Conservation (phyloP, 2,797 vertebrate species). For the Macrochelys suwanniensis region DNA sequence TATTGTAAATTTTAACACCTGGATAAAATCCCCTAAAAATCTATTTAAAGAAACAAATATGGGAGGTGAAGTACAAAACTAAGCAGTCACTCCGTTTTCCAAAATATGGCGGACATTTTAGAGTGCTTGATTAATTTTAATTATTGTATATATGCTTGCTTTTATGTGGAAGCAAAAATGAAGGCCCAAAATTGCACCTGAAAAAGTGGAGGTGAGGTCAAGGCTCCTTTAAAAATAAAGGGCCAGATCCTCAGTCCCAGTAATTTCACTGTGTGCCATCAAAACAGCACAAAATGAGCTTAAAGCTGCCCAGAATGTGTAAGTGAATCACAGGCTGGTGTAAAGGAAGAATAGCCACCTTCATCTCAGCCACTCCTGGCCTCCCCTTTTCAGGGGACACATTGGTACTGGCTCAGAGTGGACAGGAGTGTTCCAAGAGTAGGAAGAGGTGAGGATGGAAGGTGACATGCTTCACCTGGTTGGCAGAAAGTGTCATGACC, state of each 20-base stretch:
- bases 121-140: neutral
- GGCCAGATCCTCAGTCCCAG: neutral
- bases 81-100: neutral
- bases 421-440: neutral
- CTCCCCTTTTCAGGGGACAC: too few relatives aligned
- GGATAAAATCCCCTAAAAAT: neutral
- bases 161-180: neutral
- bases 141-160: neutral
- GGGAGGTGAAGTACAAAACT: neutral
- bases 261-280: neutral
- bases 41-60: neutral
- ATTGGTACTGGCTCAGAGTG: neutral
- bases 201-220: neutral
- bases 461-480: neutral
- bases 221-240: neutral
- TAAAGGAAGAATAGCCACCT: neutral
- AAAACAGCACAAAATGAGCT: accelerated
- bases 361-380: too few relatives aligned
- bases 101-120: neutral
- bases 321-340: neutral
- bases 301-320: neutral
- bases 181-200: neutral
- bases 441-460: neutral
- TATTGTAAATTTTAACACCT: neutral
- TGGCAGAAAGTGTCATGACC: neutral